Evolutionary conservation across 2,888 invertebrate genomes (phyloP).

Genomic region (Diadromus collaris): DNA sequence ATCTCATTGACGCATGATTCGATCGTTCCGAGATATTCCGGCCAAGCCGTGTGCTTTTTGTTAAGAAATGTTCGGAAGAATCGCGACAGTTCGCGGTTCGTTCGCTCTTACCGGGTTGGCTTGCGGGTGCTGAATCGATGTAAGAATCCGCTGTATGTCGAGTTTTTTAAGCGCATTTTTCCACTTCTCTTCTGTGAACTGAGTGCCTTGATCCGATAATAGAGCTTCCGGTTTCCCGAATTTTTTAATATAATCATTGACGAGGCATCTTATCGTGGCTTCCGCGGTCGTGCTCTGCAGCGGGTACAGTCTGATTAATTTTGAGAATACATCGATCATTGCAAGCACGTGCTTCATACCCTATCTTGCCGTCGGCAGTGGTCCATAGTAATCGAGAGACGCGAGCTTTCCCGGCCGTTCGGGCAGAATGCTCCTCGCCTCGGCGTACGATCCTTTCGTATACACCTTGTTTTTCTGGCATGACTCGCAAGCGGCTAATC

Average conservation of each 20-base stretch:
- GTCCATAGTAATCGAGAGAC: conserved; percentile 33
- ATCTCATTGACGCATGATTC: too few species aligned
- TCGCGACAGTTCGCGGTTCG: conserved; percentile 15
- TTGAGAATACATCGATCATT: conserved; percentile 22
- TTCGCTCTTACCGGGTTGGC: conserved; percentile 5
- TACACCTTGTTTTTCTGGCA: conserved; percentile 24
- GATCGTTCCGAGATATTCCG: not conserved
- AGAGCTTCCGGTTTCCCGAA: not conserved
- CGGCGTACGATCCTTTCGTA: not conserved
- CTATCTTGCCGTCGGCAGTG: conserved; percentile 35
- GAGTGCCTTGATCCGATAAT: too few species aligned
- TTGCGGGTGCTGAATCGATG: not conserved
- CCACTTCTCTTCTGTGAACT: too few species aligned
- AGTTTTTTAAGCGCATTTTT: too few species aligned
- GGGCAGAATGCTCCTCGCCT: too few species aligned
- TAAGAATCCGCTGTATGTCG: too few species aligned
- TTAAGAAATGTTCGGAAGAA: not conserved
- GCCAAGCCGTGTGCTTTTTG: not conserved
- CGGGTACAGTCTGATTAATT: conserved; percentile 3
- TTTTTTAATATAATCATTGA: not conserved
- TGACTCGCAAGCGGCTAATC: not conserved
- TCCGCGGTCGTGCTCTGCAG: not conserved
- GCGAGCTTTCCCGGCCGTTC: conserved; percentile 7
- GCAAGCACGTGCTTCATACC: conserved; percentile 16
- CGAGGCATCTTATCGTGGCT: not conserved